A percentile compares a stretch with the other conserved stretches of the same genome.
These are phyloP conservation scores for Schizopygopsis pylzovi DNA, from an alignment of 2,797 vertebrate species.

Conservation along the genomic window DNA sequence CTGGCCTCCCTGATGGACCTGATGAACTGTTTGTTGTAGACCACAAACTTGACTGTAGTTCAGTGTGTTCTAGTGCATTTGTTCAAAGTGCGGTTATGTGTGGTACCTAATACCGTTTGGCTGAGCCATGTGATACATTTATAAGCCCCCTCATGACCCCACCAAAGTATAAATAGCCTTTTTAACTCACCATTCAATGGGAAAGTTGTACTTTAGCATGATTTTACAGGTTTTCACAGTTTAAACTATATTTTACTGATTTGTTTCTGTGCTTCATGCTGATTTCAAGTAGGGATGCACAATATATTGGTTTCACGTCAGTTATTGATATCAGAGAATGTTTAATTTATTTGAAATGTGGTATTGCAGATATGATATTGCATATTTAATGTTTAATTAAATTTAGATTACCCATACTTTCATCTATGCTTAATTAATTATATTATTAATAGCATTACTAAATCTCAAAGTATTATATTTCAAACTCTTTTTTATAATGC, in stretches of 20 bases:
- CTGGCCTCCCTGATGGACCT: constrained; percentile 43
- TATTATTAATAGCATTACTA: neutral
- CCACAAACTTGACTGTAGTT: constrained; percentile 56
- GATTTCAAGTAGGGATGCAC: neutral
- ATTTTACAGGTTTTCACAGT: constrained; percentile 4
- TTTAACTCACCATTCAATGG: constrained; percentile 13
- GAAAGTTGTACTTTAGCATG: constrained; percentile 8
- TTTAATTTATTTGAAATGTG: neutral
- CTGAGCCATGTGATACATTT: constrained; percentile 13
- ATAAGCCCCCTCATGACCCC: constrained; percentile 14
- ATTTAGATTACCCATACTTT: neutral
- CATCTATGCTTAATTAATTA: neutral
- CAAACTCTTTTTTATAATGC: neutral
- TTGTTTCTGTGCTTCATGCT: neutral
- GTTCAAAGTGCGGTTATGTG: constrained; percentile 8
- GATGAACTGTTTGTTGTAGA: constrained; percentile 59
- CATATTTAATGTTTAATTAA: neutral
- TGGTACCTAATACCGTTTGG: neutral
- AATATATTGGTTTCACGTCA: too few relatives aligned
- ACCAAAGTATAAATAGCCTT: constrained; percentile 20
- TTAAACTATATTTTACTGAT: neutral
- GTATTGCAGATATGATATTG: neutral
- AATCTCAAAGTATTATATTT: neutral
- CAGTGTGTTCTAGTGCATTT: constrained; percentile 32
- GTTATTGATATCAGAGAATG: neutral